phyloP scores from a whole-genome alignment of 2,888 invertebrate genomes.

The Mimas tiliae region DNA sequence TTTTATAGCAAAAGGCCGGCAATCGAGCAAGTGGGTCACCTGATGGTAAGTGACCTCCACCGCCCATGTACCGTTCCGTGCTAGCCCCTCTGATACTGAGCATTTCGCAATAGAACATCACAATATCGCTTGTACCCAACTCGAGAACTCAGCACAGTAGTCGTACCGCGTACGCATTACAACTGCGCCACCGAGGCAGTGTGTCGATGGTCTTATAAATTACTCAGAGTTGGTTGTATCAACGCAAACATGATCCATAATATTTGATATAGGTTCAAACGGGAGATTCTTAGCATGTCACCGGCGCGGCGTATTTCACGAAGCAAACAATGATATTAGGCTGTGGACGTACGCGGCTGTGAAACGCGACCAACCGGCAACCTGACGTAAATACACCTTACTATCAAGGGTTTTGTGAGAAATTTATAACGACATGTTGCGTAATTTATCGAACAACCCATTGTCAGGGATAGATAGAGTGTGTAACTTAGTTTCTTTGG shows the following conservation, averaged over 20 bases:
- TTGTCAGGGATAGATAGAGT: neutral
- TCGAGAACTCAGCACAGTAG: no score
- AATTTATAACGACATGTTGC: neutral
- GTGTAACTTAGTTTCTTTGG: neutral
- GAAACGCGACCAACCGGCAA: neutral
- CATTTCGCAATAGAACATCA: no score
- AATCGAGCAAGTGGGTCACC: no score
- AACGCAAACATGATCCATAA: neutral
- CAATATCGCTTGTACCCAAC: no score
- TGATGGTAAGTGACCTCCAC: no score
- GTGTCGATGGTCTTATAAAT: no score
- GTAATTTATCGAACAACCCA: neutral
- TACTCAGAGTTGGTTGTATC: neutral
- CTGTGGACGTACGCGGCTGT: neutral
- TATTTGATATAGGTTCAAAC: constrained; percentile 15
- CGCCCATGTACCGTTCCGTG: no score
- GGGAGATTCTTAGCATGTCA: constrained; percentile 14
- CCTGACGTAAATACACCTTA: neutral
- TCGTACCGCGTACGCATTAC: no score
- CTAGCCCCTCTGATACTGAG: no score
- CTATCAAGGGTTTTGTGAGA: neutral
- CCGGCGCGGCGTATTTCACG: constrained; percentile 5
- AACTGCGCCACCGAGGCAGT: no score
- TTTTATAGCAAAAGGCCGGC: no score
- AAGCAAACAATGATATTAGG: constrained; percentile 9